A percentile compares a stretch with the other conserved stretches of the same genome.
Evolutionary conservation across 2,888 invertebrate species (phyloP).

Genomic region (Synanthedon formicaeformis): DNA sequence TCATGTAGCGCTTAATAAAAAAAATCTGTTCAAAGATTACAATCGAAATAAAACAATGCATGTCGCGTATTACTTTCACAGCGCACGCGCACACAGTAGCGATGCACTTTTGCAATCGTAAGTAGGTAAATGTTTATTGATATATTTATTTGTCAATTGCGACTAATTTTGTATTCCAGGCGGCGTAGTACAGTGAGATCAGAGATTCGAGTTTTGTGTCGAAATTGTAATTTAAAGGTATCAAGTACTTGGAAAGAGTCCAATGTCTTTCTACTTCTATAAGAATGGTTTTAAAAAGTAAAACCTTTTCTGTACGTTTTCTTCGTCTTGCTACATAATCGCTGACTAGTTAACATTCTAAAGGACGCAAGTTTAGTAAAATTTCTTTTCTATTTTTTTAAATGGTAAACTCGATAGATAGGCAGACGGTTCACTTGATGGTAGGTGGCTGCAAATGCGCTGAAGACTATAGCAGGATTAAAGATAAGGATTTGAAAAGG

Average conservation of each 20-base stretch:
- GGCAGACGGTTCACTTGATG: no score
- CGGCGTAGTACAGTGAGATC: background rate
- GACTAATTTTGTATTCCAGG: conserved; percentile 8
- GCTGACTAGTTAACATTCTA: no score
- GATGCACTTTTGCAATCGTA: conserved; percentile 30
- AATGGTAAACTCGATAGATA: no score
- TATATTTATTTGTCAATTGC: conserved; percentile 20
- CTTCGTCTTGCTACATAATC: no score
- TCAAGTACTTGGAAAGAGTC: conserved; percentile 9
- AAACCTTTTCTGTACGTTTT: no score
- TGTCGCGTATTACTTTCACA: conserved; percentile 47
- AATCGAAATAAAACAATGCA: conserved; percentile 18
- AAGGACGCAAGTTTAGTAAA: no score
- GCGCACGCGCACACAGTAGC: conserved; percentile 21
- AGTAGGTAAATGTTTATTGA: conserved; percentile 30
- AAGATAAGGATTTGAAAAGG: no score
- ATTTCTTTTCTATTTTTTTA: no score
- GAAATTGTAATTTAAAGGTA: background rate
- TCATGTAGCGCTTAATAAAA: no score
- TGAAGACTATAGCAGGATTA: no score
- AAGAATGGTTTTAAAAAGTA: no score
- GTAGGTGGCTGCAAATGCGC: no score
- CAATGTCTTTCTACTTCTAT: conserved; percentile 2
- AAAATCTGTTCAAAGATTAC: background rate
- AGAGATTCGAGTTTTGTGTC: conserved; percentile 4